phyloP scores from a whole-genome alignment of 2,113 vertebrate species.

The Dryoscopus gambensis region DNA sequence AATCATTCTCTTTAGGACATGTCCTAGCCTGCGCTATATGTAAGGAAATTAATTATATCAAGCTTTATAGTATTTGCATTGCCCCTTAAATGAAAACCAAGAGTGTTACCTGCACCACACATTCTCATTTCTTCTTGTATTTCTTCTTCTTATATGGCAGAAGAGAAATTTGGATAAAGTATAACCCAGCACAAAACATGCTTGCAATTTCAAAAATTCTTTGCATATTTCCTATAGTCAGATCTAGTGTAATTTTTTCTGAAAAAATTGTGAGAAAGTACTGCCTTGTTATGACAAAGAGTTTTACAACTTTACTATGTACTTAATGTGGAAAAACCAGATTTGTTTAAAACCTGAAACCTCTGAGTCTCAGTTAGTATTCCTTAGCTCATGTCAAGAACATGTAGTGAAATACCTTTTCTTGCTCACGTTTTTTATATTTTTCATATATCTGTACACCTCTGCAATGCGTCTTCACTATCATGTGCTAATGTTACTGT shows the following conservation, averaged over 20 bases:
- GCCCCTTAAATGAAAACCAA: neutral
- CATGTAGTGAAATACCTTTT: neutral
- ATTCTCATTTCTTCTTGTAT: neutral
- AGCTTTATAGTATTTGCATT: neutral
- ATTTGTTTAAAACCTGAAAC: neutral
- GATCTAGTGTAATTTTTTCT: neutral
- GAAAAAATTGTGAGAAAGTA: neutral
- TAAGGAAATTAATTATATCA: accelerated
- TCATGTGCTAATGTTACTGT: neutral
- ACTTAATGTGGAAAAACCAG: neutral
- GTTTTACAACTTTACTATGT: neutral
- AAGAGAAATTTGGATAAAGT: neutral
- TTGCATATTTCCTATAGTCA: neutral
- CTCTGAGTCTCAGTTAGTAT: neutral
- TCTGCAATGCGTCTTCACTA: neutral
- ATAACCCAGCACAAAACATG: neutral
- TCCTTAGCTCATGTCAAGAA: neutral
- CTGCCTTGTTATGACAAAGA: neutral
- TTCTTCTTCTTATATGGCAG: neutral
- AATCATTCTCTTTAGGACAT: neutral
- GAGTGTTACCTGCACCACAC: neutral
- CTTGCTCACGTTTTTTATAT: neutral
- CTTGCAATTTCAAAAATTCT: neutral
- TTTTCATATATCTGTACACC: neutral
- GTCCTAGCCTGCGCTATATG: accelerated